These are phyloP conservation scores for Lobophora halterata DNA, from an alignment of 2,888 invertebrate species.

Conservation along the genomic window DNA sequence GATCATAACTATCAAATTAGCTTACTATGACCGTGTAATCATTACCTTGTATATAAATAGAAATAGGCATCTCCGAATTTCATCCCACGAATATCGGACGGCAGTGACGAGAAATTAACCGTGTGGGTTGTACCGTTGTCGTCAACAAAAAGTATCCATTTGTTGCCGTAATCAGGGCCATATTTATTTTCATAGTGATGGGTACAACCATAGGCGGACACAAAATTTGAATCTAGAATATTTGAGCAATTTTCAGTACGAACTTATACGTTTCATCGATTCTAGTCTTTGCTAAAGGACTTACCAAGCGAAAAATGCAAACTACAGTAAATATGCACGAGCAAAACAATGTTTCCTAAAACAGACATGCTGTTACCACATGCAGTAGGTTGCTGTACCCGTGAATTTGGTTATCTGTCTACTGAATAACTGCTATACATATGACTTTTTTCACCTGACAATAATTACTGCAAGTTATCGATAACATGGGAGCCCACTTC, in stretches of 20 bases:
- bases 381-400: slow-evolving; percentile 12
- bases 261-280: no score
- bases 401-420: slow-evolving; percentile 17
- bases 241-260: background rate
- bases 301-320: slow-evolving; percentile 12
- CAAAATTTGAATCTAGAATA: slow-evolving; percentile 29
- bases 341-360: slow-evolving; percentile 17
- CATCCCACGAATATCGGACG: slow-evolving; percentile 47
- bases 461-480: no score
- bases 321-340: slow-evolving; percentile 11
- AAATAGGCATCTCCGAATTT: slow-evolving; percentile 64
- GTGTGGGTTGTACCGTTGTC: slow-evolving; percentile 60
- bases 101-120: slow-evolving; percentile 60
- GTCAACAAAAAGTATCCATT: slow-evolving; percentile 71
- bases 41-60: slow-evolving; percentile 70
- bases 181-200: slow-evolving; percentile 43
- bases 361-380: slow-evolving; percentile 23
- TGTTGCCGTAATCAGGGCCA: slow-evolving; percentile 59
- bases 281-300: background rate
- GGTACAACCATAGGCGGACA: no score
- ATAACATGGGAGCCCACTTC: no score
- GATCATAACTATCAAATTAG: no score
- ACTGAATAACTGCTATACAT: slow-evolving; percentile 10
- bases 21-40: no score
- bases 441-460: no score